phyloP scores from a whole-genome alignment of 2,113 vertebrate species.

The Planiliza haematocheilus region DNA sequence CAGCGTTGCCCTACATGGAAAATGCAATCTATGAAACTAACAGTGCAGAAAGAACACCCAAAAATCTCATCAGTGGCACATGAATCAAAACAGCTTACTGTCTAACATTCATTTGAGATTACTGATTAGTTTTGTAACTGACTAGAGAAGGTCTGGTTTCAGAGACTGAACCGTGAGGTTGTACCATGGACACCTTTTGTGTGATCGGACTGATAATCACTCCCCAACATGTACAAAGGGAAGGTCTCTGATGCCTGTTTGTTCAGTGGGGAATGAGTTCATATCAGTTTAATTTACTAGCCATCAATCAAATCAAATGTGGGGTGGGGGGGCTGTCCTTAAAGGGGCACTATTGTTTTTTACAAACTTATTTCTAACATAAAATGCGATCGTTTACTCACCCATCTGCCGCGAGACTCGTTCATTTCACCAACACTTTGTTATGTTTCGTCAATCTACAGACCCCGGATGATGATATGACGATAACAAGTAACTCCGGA shows the following conservation, averaged over 20 bases:
- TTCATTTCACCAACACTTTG: too few relatives aligned
- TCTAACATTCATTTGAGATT: conserved; percentile 70
- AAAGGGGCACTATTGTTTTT: too few relatives aligned
- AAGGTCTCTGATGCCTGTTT: not conserved
- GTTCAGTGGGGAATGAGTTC: conserved; percentile 4
- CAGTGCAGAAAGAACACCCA: conserved; percentile 66
- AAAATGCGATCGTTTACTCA: too few relatives aligned
- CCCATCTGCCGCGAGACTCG: too few relatives aligned
- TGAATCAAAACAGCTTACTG: conserved; percentile 63
- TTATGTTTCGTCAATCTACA: too few relatives aligned
- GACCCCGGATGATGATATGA: too few relatives aligned
- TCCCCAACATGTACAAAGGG: not conserved
- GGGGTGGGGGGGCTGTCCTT: accelerated
- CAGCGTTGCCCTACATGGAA: conserved; percentile 39
- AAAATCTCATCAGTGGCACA: conserved; percentile 69
- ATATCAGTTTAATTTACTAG: not conserved
- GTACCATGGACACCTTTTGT: conserved; percentile 33
- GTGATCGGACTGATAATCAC: conserved; percentile 68
- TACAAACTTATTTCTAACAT: too few relatives aligned
- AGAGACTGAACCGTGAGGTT: conserved; percentile 32
- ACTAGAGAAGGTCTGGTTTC: conserved; percentile 52
- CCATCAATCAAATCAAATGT: conserved; percentile 7
- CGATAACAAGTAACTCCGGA: too few relatives aligned
- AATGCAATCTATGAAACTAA: conserved; percentile 76
- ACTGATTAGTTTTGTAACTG: conserved; percentile 80